Base-by-base conservation (phyloP, 2,113 vertebrate species). In the Oplegnathus fasciatus region DNA sequence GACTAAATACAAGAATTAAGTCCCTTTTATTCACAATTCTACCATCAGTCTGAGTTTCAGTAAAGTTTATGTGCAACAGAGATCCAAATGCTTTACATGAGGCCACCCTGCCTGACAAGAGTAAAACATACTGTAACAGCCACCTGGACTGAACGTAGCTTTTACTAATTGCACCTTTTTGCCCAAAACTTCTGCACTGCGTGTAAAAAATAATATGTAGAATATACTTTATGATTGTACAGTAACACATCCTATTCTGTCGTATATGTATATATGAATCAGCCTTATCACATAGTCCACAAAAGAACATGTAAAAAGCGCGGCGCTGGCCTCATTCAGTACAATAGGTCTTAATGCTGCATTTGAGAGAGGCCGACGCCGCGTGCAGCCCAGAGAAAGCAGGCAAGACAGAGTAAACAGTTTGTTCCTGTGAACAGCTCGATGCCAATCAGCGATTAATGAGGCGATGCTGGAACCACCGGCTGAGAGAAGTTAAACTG, bases 361-460 rank as follows among this genome's bases (percentile, higher is more conserved):
- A 7, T 85, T 58, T 42, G 82, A 80, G 86, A 50, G 83, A 87
- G 88, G 84, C 87, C 79, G 75, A 64, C 83, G 66, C 88, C 37
- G 79, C 84, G 80, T 88, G 91, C 91, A 88, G 92, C 92, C 90
- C 91, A 67, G 79, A 90, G 92, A 94, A 95, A 82, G 88, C 92
- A 91, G 90, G 92, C 91, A 90, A 94, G 90, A 87, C 90, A 90
- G 93, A 94, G 93, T 95, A 96, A 96, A 96, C 95, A 96, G 94
- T 96, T 95, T 95, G 94, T 95, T 95, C 94, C 91, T 71, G 93
- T 84, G 93, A 95, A 93, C 93, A 92, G 94, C 94, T 96, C 95
- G 92, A 94, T 94, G 95, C 94, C 96, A 96, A 96, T 96, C 95
- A 96, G 94, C 94, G 91, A 96, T 96, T 96, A 96, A 96, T 96